Evolutionary conservation across 2,797 vertebrate genomes (phyloP).

Genomic region (Benthosema pterotum): DNA sequence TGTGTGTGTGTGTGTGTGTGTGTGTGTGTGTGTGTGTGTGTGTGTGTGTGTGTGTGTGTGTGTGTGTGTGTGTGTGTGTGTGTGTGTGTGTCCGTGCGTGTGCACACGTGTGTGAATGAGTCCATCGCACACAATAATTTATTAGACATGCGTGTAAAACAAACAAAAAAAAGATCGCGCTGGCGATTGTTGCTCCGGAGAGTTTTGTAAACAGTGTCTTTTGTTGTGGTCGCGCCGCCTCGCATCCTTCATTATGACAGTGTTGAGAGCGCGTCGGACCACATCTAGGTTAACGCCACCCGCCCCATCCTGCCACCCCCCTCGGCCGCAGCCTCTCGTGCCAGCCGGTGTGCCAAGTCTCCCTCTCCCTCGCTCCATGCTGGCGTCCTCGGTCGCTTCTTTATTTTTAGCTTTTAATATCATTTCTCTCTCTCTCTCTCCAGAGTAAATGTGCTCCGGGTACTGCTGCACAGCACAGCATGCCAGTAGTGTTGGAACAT

Average conservation of each 20-base stretch:
- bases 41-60: slow-evolving; percentile 24
- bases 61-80: background rate
- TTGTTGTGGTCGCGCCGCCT: slow-evolving; percentile 3
- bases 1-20: slow-evolving; percentile 10
- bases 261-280: slow-evolving; percentile 40
- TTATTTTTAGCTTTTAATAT: slow-evolving; percentile 33
- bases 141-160: too few species aligned
- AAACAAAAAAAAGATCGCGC: too few species aligned
- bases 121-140: too few species aligned
- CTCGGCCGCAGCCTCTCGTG: background rate
- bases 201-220: slow-evolving; percentile 1
- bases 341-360: slow-evolving; percentile 19
- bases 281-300: slow-evolving; percentile 25
- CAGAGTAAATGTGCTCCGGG: slow-evolving; percentile 55
- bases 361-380: slow-evolving; percentile 26
- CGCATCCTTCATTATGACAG: slow-evolving; percentile 31
- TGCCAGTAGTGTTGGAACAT: slow-evolving; percentile 23
- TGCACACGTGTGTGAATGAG: too few species aligned
- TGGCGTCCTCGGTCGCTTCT: slow-evolving; percentile 20
- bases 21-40: slow-evolving; percentile 3
- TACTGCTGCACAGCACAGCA: slow-evolving; percentile 30
- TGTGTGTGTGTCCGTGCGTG: background rate
- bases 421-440: slow-evolving; percentile 38
- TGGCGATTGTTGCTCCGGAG: slow-evolving; percentile 1
- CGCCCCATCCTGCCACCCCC: slow-evolving; percentile 14